phyloP scores from a whole-genome alignment of 2,888 invertebrate species.

The Drosophila mimetica region DNA sequence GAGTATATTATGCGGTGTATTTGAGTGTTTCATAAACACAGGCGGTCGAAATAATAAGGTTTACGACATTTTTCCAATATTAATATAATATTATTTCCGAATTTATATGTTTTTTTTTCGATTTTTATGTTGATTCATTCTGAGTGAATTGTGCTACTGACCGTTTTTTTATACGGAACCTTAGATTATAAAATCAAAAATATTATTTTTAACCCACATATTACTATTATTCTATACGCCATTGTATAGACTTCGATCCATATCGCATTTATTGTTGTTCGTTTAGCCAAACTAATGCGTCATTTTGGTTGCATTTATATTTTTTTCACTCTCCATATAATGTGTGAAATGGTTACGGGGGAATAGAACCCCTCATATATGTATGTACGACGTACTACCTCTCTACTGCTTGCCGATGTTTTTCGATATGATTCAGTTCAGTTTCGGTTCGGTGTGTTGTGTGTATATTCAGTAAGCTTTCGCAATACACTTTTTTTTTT shows the following conservation, averaged over 20 bases:
- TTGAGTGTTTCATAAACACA: neutral
- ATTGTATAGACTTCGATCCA: constrained; percentile 7
- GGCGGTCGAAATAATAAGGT: neutral
- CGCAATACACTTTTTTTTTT: constrained; percentile 16
- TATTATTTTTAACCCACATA: no score
- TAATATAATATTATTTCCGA: no score
- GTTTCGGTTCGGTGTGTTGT: constrained; percentile 18
- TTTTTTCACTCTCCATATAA: constrained; percentile 7
- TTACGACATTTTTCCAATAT: no score
- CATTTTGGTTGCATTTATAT: constrained; percentile 16
- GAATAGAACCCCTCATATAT: neutral
- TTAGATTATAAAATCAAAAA: no score
- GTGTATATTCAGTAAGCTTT: constrained; percentile 11
- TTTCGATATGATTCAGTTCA: constrained; percentile 16
- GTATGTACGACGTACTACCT: neutral
- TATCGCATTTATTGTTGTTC: constrained; percentile 14
- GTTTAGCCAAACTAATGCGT: constrained; percentile 25
- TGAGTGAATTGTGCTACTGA: no score
- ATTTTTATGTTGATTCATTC: no score
- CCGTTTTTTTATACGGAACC: no score
- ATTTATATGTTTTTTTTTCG: no score
- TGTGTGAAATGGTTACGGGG: constrained; percentile 6
- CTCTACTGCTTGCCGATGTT: neutral
- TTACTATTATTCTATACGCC: neutral
- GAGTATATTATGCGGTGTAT: constrained; percentile 1